Conservation (phyloP, 2,113 vertebrate genomes). For the Sylvia atricapilla region DNA sequence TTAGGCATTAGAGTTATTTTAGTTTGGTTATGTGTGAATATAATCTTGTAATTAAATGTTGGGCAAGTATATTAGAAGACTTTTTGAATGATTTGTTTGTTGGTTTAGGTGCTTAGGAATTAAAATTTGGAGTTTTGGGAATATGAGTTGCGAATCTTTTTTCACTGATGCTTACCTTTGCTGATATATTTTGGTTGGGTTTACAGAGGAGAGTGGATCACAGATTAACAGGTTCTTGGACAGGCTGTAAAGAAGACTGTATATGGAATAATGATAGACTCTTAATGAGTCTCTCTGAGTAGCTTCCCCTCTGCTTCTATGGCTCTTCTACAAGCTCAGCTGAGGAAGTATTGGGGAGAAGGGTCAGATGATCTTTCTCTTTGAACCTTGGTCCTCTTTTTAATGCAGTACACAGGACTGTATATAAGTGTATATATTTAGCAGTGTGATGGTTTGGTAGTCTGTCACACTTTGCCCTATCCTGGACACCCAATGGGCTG, state of each 20-base stretch:
- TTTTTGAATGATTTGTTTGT: not conserved
- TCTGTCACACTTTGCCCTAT: not conserved
- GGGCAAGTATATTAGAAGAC: not conserved
- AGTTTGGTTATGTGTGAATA: not conserved
- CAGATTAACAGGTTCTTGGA: not conserved
- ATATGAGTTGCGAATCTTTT: not conserved
- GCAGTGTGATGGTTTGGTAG: not conserved
- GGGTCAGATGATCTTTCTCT: not conserved
- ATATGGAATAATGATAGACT: not conserved
- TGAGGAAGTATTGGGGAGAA: not conserved
- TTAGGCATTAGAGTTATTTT: not conserved
- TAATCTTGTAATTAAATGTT: not conserved
- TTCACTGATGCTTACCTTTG: not conserved
- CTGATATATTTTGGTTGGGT: not conserved
- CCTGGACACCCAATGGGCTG: not conserved
- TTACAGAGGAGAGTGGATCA: not conserved
- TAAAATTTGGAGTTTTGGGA: not conserved
- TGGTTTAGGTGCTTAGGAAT: not conserved
- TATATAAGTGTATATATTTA: not conserved
- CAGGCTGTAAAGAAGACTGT: not conserved
- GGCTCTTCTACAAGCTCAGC: not conserved
- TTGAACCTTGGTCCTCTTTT: not conserved
- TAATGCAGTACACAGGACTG: not conserved
- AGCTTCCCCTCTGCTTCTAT: not conserved
- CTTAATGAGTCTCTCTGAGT: not conserved